These are phyloP conservation scores for Cranoglanis bouderius DNA, from an alignment of 2,113 vertebrate species.

Conservation along the genomic window DNA sequence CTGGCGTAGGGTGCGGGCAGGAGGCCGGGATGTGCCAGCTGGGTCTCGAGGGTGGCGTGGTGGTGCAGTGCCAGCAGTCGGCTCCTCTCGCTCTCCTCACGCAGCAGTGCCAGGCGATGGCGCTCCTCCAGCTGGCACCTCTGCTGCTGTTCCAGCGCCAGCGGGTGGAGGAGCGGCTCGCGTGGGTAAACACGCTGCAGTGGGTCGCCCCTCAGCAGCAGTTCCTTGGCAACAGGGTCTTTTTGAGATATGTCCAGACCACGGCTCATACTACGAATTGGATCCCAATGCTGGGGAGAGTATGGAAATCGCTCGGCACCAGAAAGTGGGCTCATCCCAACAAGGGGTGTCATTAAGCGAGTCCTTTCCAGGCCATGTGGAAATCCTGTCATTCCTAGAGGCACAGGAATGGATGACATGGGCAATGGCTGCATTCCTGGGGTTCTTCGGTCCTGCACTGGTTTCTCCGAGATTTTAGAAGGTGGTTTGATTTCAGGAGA, in stretches of 20 bases:
- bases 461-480: conserved; percentile 42
- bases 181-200: conserved; percentile 37
- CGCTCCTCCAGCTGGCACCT: conserved; percentile 49
- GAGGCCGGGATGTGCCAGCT: conserved; percentile 42
- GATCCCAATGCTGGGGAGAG: conserved; percentile 81
- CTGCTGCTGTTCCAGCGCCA: conserved; percentile 52
- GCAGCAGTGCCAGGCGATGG: conserved; percentile 37
- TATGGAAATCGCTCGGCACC: conserved; percentile 77
- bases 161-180: conserved; percentile 46
- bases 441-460: conserved; percentile 68
- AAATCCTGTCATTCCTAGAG: conserved; percentile 41
- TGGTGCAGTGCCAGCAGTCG: conserved; percentile 39
- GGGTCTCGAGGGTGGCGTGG: conserved; percentile 33
- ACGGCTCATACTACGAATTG: conserved; percentile 75
- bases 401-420: conserved; percentile 41
- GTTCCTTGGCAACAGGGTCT: conserved; percentile 49
- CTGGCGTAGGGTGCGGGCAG: conserved; percentile 37
- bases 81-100: conserved; percentile 33
- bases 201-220: conserved; percentile 42
- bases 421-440: conserved; percentile 64
- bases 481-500: conserved; percentile 70
- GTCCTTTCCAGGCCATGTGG: conserved; percentile 74
- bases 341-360: conserved; percentile 79
- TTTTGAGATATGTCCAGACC: conserved; percentile 55
- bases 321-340: conserved; percentile 78